Base-by-base conservation (phyloP, 2,888 invertebrate species). In the Stomorhina lunata region DNA sequence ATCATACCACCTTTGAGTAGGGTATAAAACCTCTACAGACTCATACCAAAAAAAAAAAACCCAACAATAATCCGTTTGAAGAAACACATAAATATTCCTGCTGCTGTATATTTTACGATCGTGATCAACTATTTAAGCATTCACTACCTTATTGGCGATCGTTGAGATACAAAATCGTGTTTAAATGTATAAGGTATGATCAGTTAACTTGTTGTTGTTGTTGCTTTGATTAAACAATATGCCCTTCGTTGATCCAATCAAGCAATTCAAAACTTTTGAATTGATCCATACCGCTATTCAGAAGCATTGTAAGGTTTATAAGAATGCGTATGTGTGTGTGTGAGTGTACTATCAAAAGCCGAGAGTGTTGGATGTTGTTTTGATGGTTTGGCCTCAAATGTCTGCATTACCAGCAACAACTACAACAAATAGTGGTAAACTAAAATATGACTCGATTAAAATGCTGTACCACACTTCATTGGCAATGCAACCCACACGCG, bases 391-490 rank as follows among this genome's bases (percentile, higher is more conserved):
- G 82, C 82, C 82, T 82, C 66, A 82, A 75, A 66, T 79, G 77
- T 73, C 80, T 69, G 77, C 80, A 77, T 59, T 72, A 50, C 55
- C 45, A 48, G n/a, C 9, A 53, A n/a, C 76, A 65, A 45, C 65
- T 72, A 34, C 34, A 55, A 25, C 37, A 32, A 48, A 10, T 17
- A 29, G 7, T 45, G 50, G 6, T 50, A 50, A 63, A 73, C 17
- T 10, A 73, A 78, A 81, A 78, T 61, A 61, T 82, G 75, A 71
- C 75, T 59, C 71, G 53, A 82, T 82, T 82, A 79, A 82, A 82
- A 82, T 82, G 82, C 82, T 82, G 79, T 79, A 55, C 79, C 71
- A 75, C 55, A 66, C 78, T 71, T 69, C 71, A 82, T 75, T 80
- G 57, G 57, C 72, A 79, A 79, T 79, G 79, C 79, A 80, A 66